These are phyloP conservation scores for Prolemur simus DNA, from an alignment of 2,113 vertebrate genomes.

Conservation along the genomic window DNA sequence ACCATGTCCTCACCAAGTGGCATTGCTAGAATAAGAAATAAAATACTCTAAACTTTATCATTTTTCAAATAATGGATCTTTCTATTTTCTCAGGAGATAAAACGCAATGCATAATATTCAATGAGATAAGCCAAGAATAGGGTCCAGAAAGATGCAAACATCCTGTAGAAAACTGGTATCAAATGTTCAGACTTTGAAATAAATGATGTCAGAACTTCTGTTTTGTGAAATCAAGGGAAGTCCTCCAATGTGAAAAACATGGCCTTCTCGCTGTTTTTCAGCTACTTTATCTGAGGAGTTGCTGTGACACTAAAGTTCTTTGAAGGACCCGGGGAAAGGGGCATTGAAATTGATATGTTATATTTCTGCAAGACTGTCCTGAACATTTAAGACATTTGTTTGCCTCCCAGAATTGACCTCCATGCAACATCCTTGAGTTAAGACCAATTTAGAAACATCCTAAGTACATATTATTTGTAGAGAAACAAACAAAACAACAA, in stretches of 20 bases:
- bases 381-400: not conserved
- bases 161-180: not conserved
- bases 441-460: not conserved
- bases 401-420: not conserved
- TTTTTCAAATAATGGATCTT: not conserved
- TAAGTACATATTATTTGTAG: not conserved
- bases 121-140: not conserved
- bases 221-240: slow-evolving; percentile 32
- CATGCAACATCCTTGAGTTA: not conserved
- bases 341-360: not conserved
- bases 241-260: not conserved
- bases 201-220: not conserved
- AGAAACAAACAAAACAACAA: not conserved
- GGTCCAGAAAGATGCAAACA: not conserved
- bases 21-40: not conserved
- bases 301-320: not conserved
- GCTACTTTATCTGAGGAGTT: not conserved
- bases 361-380: not conserved
- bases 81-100: not conserved
- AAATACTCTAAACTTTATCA: slow-evolving; percentile 39
- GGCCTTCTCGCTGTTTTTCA: not conserved
- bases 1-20: no score
- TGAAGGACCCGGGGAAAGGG: not conserved
- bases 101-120: not conserved
- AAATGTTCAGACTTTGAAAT: slow-evolving; percentile 52